These are phyloP conservation scores for Ictalurus punctatus DNA, from an alignment of 2,113 vertebrate species.

Conservation along the genomic window DNA sequence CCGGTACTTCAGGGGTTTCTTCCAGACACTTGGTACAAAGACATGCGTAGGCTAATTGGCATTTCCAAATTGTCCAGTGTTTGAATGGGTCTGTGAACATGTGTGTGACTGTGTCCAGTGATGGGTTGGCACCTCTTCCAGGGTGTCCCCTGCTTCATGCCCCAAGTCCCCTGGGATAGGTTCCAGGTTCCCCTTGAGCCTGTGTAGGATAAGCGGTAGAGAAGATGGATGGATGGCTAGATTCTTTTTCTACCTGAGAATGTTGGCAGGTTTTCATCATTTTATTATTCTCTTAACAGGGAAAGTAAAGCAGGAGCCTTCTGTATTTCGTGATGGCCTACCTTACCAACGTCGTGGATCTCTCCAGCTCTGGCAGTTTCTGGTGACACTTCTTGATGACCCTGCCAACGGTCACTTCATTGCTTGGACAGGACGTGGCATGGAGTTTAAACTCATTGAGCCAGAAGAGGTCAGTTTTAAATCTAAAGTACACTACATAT, in stretches of 20 bases:
- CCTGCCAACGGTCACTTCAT: constrained; percentile 95
- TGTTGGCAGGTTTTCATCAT: constrained; percentile 38
- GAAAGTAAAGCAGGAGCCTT: constrained; percentile 92
- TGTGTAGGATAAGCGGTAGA: too few species aligned
- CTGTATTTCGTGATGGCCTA: constrained; percentile 86
- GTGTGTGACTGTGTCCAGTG: too few species aligned
- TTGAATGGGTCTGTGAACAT: too few species aligned
- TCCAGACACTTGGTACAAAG: too few species aligned
- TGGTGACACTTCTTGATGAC: constrained; percentile 92
- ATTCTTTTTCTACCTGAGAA: constrained; percentile 28
- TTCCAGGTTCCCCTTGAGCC: too few species aligned
- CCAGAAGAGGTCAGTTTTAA: constrained; percentile 84
- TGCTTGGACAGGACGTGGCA: constrained; percentile 94
- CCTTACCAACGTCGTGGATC: constrained; percentile 94
- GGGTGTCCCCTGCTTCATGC: too few species aligned
- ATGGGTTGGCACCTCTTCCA: too few species aligned
- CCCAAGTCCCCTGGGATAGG: too few species aligned
- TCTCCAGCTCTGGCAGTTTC: constrained; percentile 97
- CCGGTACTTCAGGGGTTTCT: too few species aligned
- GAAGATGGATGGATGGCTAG: too few species aligned
- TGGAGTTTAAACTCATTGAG: constrained; percentile 98
- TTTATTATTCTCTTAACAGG: constrained; percentile 67
- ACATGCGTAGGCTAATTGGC: too few species aligned
- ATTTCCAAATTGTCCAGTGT: too few species aligned
- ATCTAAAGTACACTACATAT: not conserved